phyloP scores from a whole-genome alignment of 23 tunicate species.

The Clavelina lepadiformis region DNA sequence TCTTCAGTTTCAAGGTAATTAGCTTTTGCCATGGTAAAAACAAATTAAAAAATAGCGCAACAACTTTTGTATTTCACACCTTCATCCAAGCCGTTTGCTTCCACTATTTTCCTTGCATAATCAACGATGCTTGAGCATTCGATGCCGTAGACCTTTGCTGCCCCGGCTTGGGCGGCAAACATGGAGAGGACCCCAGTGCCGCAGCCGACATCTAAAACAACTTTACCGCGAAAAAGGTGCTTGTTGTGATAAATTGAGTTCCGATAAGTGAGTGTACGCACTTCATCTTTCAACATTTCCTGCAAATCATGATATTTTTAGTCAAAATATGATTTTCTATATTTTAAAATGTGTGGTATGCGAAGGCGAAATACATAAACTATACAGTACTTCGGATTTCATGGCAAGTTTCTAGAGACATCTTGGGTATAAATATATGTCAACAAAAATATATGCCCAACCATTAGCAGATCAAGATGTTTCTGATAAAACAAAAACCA shows the following conservation, averaged over 20 bases:
- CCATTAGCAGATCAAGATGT: too few relatives aligned
- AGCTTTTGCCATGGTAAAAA: not conserved
- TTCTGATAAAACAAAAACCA: too few relatives aligned
- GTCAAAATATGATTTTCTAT: not conserved
- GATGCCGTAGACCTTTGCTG: conserved; percentile 91
- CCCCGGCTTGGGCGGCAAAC: conserved; percentile 99
- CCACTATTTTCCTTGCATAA: conserved; percentile 84
- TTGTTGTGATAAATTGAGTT: conserved; percentile 96
- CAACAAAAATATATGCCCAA: too few relatives aligned
- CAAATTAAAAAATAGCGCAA: too few relatives aligned
- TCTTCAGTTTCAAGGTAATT: not conserved
- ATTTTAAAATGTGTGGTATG: too few relatives aligned
- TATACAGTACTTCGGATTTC: too few relatives aligned
- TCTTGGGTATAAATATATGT: too few relatives aligned
- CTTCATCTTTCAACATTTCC: conserved; percentile 99
- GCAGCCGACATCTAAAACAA: conserved; percentile 97
- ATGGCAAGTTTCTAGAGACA: too few relatives aligned
- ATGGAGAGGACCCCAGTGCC: conserved; percentile 96
- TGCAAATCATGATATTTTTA: conserved; percentile 1
- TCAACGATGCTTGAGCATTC: conserved; percentile 95
- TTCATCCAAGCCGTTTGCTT: conserved; percentile 82
- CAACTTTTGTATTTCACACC: too few relatives aligned
- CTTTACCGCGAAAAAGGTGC: conserved; percentile 85
- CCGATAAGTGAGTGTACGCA: conserved; percentile 87
- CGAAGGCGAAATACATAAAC: too few relatives aligned